Evolutionary conservation across 1,140 invertebrate species (phyloP).

Genomic region (Brachionus rotundiformis): DNA sequence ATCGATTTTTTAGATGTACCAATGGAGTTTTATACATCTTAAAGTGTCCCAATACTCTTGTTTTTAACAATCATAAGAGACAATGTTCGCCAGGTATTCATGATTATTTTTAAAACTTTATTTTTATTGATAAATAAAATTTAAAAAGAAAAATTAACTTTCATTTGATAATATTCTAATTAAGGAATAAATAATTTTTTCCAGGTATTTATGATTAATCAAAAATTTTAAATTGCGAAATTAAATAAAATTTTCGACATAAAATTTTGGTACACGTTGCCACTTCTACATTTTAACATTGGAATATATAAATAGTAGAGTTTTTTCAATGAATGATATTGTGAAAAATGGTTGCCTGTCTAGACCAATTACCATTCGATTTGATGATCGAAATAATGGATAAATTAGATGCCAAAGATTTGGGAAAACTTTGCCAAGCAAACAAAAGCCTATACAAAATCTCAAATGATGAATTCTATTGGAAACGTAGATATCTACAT

Average conservation of each 20-base stretch:
- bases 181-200: too few species aligned
- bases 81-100: neutral
- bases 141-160: too few species aligned
- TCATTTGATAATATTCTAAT: neutral
- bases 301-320: neutral
- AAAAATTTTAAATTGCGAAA: neutral
- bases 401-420: neutral
- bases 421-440: slow-evolving; percentile 22
- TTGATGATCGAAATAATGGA: neutral
- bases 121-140: too few species aligned
- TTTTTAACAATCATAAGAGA: neutral
- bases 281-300: neutral
- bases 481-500: slow-evolving; percentile 11
- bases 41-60: neutral
- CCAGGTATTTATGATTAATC: neutral
- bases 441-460: slow-evolving; percentile 27
- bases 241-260: neutral
- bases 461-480: slow-evolving; percentile 34
- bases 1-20: slow-evolving; percentile 24
- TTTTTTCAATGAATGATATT: neutral
- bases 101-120: neutral
- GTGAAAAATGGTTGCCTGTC: neutral
- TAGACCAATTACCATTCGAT: slow-evolving; percentile 45
- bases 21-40: slow-evolving; percentile 17
- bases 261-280: neutral